Conservation (phyloP, 2,888 invertebrate species). For the Tenthredo mesomela region DNA sequence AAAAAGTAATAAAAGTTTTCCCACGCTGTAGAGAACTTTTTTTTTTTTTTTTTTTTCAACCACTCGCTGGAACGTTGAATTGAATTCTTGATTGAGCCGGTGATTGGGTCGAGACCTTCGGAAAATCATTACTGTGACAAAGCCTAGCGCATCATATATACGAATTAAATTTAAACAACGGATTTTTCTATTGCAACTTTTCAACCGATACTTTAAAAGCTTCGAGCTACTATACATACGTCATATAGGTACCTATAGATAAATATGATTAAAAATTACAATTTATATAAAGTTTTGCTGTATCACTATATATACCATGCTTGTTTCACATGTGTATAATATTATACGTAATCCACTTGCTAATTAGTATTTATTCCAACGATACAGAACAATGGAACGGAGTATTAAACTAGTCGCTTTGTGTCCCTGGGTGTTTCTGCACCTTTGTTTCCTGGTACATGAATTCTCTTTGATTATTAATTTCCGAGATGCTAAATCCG, state of each 20-base stretch:
- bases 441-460: background rate
- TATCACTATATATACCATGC: background rate
- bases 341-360: background rate
- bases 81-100: conserved; percentile 37
- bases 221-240: no score
- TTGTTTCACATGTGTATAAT: background rate
- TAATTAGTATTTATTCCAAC: background rate
- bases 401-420: background rate
- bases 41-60: background rate
- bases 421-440: background rate
- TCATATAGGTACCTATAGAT: no score
- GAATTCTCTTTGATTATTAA: conserved; percentile 13
- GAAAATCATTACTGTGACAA: conserved; percentile 15
- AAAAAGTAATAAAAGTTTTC: background rate
- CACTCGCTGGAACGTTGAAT: conserved; percentile 2
- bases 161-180: conserved; percentile 15
- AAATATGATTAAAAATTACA: background rate
- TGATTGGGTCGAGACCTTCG: conserved; percentile 17
- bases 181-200: background rate
- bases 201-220: background rate
- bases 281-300: background rate
- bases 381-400: background rate
- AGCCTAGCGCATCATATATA: conserved; percentile 8
- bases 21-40: background rate
- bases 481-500: background rate